Percentiles rank a stretch among this genome's conserved stretches.
phyloP scores from a whole-genome alignment of 2,888 invertebrate genomes.

The Mesoligia furuncula region DNA sequence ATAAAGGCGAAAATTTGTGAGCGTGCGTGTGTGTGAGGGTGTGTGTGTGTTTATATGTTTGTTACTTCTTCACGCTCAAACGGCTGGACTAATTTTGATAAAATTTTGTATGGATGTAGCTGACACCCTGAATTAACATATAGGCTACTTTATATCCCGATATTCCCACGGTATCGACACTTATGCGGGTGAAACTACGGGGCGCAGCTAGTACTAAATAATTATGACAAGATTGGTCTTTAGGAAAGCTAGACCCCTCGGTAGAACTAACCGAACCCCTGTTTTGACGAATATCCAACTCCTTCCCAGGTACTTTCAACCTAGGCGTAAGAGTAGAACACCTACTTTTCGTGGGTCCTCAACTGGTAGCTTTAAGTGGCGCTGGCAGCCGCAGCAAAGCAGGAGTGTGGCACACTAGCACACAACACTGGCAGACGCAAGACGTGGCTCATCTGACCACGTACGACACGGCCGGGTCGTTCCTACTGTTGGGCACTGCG shows the following conservation, averaged over 20 bases:
- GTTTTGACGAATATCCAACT: neutral
- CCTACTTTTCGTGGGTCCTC: slow-evolving; percentile 99
- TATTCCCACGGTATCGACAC: too few species aligned
- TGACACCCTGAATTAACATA: too few species aligned
- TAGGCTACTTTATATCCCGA: too few species aligned
- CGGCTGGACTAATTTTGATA: too few species aligned
- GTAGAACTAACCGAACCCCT: neutral
- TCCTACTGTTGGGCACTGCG: slow-evolving; percentile 97
- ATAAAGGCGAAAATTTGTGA: too few species aligned
- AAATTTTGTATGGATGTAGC: too few species aligned
- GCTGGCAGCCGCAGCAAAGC: slow-evolving; percentile 92
- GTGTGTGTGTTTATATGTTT: too few species aligned
- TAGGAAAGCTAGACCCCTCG: neutral
- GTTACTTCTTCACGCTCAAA: too few species aligned
- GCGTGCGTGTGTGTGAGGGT: too few species aligned
- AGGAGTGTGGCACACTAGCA: slow-evolving; percentile 99
- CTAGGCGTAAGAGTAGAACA: slow-evolving; percentile 98
- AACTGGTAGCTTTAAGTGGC: slow-evolving; percentile 97
- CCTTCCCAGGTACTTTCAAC: slow-evolving; percentile 95
- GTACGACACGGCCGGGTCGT: slow-evolving; percentile 99
- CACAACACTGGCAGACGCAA: slow-evolving; percentile 99
- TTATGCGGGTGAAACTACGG: too few species aligned
- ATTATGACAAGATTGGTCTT: neutral
- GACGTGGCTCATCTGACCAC: slow-evolving; percentile 98
- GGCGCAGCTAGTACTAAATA: too few species aligned